Percentiles rank a stretch among this genome's conserved stretches.
Evolutionary conservation across 2,888 invertebrate species (phyloP).

Genomic region (Gastracanthus pulcherrimus): DNA sequence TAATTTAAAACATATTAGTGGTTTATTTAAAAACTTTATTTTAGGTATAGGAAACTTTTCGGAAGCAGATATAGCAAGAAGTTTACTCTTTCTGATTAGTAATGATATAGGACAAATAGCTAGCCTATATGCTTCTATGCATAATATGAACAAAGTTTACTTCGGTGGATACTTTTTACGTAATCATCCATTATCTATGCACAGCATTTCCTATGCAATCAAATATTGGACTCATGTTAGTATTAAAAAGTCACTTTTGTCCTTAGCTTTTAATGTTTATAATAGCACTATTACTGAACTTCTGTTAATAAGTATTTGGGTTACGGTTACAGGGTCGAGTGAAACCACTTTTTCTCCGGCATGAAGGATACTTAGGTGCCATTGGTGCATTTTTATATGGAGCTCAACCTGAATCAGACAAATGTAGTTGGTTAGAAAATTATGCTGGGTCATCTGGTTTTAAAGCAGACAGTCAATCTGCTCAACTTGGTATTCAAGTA

Average conservation of each 20-base stretch:
- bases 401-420: conserved; percentile 80
- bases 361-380: conserved; percentile 85
- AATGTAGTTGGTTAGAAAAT: conserved; percentile 84
- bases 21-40: neutral
- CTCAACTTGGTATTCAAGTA: conserved; percentile 73
- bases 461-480: conserved; percentile 77
- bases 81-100: conserved; percentile 83
- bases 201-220: conserved; percentile 83
- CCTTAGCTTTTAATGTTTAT: no score
- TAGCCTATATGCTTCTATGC: conserved; percentile 83
- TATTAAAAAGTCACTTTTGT: no score
- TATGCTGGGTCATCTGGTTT: conserved; percentile 84
- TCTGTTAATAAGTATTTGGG: conserved; percentile 14
- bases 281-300: conserved; percentile 8
- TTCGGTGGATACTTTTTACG: conserved; percentile 86
- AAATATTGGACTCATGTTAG: conserved; percentile 84
- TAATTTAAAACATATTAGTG: neutral
- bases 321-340: conserved; percentile 78
- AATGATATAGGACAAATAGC: conserved; percentile 87
- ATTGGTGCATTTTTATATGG: conserved; percentile 85
- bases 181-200: conserved; percentile 85
- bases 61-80: conserved; percentile 82
- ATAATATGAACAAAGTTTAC: conserved; percentile 81
- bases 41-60: conserved; percentile 70
- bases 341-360: conserved; percentile 83